Evolutionary conservation across 2,797 vertebrate genomes (phyloP).

Genomic region (Neosilurus hyrtlii): DNA sequence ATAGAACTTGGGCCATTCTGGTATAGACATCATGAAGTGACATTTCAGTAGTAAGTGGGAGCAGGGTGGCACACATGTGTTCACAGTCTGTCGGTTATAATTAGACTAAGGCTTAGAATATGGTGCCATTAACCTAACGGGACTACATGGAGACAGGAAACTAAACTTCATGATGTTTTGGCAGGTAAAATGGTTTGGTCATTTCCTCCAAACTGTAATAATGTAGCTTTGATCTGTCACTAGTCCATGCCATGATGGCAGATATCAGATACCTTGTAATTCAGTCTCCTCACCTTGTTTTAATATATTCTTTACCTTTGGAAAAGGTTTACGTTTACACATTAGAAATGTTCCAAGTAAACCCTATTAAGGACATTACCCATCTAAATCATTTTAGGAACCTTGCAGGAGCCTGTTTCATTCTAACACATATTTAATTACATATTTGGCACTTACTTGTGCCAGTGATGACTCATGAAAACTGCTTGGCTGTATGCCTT

Average conservation of each 20-base stretch:
- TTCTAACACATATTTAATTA: background rate
- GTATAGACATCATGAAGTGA: conserved; percentile 33
- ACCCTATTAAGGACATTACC: background rate
- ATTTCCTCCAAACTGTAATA: background rate
- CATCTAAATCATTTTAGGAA: background rate
- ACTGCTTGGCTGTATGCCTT: background rate
- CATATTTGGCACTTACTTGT: background rate
- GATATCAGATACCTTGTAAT: background rate
- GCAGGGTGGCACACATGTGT: conserved; percentile 8
- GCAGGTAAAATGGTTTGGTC: conserved; percentile 8
- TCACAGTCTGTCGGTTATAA: conserved; percentile 21
- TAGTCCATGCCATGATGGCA: background rate
- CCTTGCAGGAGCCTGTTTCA: background rate
- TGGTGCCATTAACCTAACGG: background rate
- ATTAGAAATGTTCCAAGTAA: background rate
- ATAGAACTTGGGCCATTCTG: conserved; percentile 10
- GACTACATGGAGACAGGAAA: background rate
- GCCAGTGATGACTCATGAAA: background rate
- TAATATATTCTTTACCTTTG: background rate
- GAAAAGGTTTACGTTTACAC: background rate
- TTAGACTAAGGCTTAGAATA: conserved; percentile 17
- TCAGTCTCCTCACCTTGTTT: background rate
- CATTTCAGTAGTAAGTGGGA: conserved; percentile 25
- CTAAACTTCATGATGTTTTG: background rate
- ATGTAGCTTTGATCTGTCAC: background rate